These are phyloP conservation scores for Episyrphus balteatus DNA, from an alignment of 1,140 invertebrate species.

Conservation along the genomic window DNA sequence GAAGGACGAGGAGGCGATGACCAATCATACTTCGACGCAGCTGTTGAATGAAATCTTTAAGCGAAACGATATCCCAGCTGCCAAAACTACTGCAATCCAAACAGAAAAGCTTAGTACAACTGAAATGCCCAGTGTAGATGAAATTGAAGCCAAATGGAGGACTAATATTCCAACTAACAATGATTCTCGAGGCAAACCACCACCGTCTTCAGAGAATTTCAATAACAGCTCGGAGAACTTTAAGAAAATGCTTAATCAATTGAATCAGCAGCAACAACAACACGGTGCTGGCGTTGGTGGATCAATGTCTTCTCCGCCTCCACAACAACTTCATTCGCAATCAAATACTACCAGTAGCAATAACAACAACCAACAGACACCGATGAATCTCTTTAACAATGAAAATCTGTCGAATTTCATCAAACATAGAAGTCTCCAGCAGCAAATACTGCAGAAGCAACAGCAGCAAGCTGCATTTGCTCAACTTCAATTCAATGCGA, in stretches of 20 bases:
- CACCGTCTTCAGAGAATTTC: constrained; percentile 5
- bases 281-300: constrained; percentile 1
- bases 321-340: constrained; percentile 1
- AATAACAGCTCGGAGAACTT: constrained; percentile 20
- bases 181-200: constrained; percentile 1
- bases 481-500: constrained; percentile 27
- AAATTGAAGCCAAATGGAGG: constrained; percentile 33
- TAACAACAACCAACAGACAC: background rate
- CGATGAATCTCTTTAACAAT: constrained; percentile 6
- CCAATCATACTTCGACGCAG: too few relatives aligned
- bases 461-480: constrained; percentile 32
- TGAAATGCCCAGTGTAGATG: constrained; percentile 28
- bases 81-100: constrained; percentile 6
- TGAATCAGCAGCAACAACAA: constrained; percentile 8
- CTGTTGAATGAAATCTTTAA: background rate
- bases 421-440: constrained; percentile 26
- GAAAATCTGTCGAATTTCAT: constrained; percentile 31
- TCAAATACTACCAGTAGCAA: constrained; percentile 6
- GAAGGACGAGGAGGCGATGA: too few relatives aligned
- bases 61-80: constrained; percentile 3
- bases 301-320: constrained; percentile 2
- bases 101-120: constrained; percentile 4
- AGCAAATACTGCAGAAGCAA: constrained; percentile 25
- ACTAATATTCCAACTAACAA: constrained; percentile 3
- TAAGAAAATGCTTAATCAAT: constrained; percentile 26